A percentile compares a stretch with the other conserved stretches of the same genome.
Conservation (phyloP, 1,140 invertebrate species). For the Leptinotarsa defecta region DNA sequence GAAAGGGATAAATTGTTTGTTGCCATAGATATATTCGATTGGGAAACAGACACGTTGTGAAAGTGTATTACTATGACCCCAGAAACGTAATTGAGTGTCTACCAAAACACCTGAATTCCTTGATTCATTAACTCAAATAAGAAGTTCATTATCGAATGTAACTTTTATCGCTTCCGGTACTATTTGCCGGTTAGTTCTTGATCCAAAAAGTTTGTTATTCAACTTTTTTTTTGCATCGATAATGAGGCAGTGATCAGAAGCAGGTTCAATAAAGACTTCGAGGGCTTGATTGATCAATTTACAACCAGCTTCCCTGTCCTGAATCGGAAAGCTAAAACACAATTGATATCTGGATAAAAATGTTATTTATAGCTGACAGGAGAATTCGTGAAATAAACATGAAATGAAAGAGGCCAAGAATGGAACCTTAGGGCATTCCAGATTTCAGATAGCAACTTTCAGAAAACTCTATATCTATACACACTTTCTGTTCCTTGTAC, state of each 20-base stretch:
- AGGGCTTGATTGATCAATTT: not conserved
- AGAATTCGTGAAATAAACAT: not conserved
- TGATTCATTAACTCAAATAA: not conserved
- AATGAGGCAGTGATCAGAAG: not conserved
- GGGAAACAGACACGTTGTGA: not conserved
- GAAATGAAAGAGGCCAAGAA: not conserved
- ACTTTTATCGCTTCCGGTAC: not conserved
- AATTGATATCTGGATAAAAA: not conserved
- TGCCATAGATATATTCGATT: not conserved
- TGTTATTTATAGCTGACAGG: not conserved
- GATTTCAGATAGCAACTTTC: not conserved
- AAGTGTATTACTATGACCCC: not conserved
- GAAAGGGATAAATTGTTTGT: too few relatives aligned
- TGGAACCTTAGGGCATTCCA: not conserved
- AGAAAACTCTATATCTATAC: not conserved
- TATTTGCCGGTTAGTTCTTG: not conserved
- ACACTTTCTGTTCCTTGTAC: not conserved
- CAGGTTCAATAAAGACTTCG: not conserved
- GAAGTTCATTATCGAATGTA: not conserved
- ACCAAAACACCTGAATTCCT: not conserved
- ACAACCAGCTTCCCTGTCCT: not conserved
- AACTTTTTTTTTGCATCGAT: not conserved
- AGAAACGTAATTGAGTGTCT: not conserved
- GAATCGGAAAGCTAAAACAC: not conserved
- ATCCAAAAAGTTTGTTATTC: not conserved